These are phyloP conservation scores for Anthoscopus minutus DNA, from an alignment of 2,113 vertebrate species.

Conservation along the genomic window DNA sequence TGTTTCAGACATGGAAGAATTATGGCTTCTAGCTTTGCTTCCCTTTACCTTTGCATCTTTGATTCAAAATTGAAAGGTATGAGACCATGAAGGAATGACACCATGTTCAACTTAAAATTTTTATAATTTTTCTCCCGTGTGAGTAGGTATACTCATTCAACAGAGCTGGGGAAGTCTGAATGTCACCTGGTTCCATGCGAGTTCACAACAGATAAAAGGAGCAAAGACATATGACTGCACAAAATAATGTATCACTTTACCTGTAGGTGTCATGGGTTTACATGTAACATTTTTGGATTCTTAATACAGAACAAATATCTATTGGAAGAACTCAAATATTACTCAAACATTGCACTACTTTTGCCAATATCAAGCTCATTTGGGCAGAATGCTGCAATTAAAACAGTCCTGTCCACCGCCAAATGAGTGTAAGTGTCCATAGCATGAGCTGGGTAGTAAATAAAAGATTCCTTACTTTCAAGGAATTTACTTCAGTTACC, in stretches of 20 bases:
- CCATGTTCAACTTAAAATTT: neutral
- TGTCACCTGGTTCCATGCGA: neutral
- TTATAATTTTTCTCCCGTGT: slow-evolving; percentile 19
- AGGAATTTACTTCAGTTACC: neutral
- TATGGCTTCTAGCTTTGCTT: neutral
- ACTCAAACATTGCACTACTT: neutral
- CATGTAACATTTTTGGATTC: neutral
- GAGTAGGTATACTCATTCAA: neutral
- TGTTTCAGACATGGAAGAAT: neutral
- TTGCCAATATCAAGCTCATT: neutral
- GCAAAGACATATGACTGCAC: neutral
- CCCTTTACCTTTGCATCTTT: neutral
- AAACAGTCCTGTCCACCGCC: neutral
- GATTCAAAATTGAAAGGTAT: slow-evolving; percentile 48
- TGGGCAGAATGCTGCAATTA: neutral
- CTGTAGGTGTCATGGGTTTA: neutral
- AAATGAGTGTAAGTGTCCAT: rapidly evolving
- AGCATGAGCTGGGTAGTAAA: neutral
- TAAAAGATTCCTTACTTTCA: neutral
- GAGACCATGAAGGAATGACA: neutral
- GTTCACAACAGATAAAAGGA: neutral
- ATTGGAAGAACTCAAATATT: neutral
- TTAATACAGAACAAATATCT: neutral
- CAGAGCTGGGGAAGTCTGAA: neutral
- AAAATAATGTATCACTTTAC: neutral